Evolutionary conservation across 1,140 invertebrate species (phyloP).

Genomic region (Ostrea denselamellosa): DNA sequence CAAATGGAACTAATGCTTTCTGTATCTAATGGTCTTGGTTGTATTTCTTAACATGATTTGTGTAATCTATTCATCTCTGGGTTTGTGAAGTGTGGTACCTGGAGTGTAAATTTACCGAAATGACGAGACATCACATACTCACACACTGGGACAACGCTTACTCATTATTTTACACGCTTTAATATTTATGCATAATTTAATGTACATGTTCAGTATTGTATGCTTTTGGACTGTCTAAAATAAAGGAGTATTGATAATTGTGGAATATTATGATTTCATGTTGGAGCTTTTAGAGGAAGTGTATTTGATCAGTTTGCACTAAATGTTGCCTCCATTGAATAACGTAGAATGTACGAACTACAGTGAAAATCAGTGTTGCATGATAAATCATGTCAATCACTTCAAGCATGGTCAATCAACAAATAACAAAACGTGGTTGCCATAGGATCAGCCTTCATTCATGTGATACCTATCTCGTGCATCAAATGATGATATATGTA

Average conservation of each 20-base stretch:
- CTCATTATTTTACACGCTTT: background rate
- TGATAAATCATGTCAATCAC: constrained; percentile 28
- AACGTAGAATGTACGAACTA: background rate
- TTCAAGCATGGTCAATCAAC: constrained; percentile 18
- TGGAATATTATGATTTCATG: background rate
- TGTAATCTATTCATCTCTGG: background rate
- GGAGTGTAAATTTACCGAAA: background rate
- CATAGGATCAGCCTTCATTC: background rate
- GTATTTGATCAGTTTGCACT: background rate
- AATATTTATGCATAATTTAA: background rate
- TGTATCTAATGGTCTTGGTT: background rate
- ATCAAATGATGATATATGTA: background rate
- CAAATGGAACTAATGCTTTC: constrained; percentile 14
- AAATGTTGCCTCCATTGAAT: background rate
- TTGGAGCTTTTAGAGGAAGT: background rate
- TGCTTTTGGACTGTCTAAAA: background rate
- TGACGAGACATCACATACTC: background rate
- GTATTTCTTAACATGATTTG: background rate
- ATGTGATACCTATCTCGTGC: background rate
- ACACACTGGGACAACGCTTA: background rate
- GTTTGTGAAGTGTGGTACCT: constrained; percentile 10
- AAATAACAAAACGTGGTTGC: background rate
- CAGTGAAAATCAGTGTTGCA: background rate
- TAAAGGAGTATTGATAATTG: background rate
- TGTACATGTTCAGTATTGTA: background rate